Evolutionary conservation across 2,888 invertebrate genomes (phyloP), one percentile per base, ranked within the genome.

Genomic region (Allophyes oxyacanthae): DNA sequence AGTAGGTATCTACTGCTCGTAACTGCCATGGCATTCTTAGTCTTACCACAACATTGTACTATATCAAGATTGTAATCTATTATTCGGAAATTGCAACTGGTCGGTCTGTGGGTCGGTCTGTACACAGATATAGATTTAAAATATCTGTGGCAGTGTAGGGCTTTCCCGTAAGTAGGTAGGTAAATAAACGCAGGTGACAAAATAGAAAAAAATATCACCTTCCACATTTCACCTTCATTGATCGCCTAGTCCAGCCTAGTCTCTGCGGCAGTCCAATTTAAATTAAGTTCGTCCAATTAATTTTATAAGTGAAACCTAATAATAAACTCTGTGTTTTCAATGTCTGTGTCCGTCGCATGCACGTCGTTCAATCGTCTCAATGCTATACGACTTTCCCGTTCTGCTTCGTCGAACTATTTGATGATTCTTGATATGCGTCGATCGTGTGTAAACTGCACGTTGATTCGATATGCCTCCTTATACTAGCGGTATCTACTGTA

Each of bases 311-410:
- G 53, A 51, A 51, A 51, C 34, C 15, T 38, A 46, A 42, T 42
- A 54, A 33, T 25, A 40, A 42, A 36, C 37, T 50, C n/a, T 14
- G 36, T 28, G 46, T 59, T 25, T 48, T 51, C 28, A 32, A 55
- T 32, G 42, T 34, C 20, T 65, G 25, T 57, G 44, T 42, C 46
- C 42, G 42, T 65, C 56, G 68, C 72, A 72, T 70, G 75, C 75
- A 56, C 49, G 49, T 59, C 57, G 59, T 65, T 72, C 63, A 75
- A 78, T 71, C 75, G 70, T 71, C 60, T 71, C 66, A 55, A 67
- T 59, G 73, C 72, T 59, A 28, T 69, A 81, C 82, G 78, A 91
- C 91, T 92, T 92, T 92, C 92, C 85, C 88, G 91, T 90, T 86
- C 83, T 80, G 82, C 88, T 77, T 79, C 81, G 88, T 64, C 79